phyloP scores from a whole-genome alignment of 2,888 invertebrate species.

The Drosophila emarginata region DNA sequence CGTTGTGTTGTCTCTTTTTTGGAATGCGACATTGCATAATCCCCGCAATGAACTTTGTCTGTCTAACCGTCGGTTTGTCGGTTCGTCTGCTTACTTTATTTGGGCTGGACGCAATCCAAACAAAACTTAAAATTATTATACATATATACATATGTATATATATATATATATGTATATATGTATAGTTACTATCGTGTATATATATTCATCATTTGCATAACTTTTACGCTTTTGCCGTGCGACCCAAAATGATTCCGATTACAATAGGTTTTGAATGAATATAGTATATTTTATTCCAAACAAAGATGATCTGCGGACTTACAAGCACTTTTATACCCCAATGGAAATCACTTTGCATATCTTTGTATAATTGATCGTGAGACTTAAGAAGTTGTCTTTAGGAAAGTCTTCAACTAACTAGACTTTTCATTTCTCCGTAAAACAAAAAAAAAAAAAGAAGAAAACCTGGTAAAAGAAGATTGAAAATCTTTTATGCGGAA shows the following conservation, averaged over 20 bases:
- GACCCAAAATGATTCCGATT: constrained; percentile 9
- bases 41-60: constrained; percentile 4
- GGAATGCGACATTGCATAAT: constrained; percentile 6
- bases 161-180: not conserved
- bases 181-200: not conserved
- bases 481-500: too few species aligned
- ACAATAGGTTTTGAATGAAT: constrained; percentile 3
- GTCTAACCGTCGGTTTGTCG: not conserved
- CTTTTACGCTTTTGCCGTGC: constrained; percentile 6
- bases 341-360: not conserved
- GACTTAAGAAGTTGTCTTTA: not conserved
- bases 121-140: not conserved
- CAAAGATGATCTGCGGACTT: not conserved
- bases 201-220: constrained; percentile 5
- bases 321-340: not conserved
- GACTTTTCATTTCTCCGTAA: not conserved
- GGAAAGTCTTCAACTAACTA: not conserved
- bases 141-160: not conserved
- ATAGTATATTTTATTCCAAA: not conserved
- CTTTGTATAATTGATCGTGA: not conserved
- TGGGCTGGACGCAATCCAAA: constrained; percentile 6
- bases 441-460: too few species aligned
- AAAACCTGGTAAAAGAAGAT: too few species aligned
- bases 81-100: constrained; percentile 2
- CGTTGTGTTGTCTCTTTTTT: not conserved